phyloP scores from a whole-genome alignment of 2,797 vertebrate genomes.

The Rhynchotus rufescens region DNA sequence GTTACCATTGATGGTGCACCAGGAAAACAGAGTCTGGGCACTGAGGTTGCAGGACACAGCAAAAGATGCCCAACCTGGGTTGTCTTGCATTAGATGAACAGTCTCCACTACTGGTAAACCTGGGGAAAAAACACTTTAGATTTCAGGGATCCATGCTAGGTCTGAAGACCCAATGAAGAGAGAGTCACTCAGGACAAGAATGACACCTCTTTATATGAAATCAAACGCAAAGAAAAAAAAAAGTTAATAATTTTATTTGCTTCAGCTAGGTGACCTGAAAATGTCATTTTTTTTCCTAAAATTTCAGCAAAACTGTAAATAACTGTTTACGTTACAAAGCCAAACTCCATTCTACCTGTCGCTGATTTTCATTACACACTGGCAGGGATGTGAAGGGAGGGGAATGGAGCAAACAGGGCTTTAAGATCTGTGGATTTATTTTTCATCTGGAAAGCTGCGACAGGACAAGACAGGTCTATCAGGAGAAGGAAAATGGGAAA shows the following conservation, averaged over 20 bases:
- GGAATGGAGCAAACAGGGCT: neutral
- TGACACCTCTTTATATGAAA: neutral
- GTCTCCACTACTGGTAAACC: neutral
- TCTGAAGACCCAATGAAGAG: neutral
- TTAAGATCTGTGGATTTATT: neutral
- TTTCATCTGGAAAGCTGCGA: neutral
- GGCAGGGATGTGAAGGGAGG: neutral
- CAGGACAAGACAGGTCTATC: neutral
- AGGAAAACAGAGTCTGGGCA: neutral
- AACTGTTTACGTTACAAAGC: constrained; percentile 29
- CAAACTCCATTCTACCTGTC: neutral
- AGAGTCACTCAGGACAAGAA: neutral
- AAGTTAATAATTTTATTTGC: constrained; percentile 2
- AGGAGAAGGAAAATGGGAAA: neutral
- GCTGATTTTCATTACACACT: neutral
- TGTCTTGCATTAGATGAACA: neutral
- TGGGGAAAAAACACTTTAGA: neutral
- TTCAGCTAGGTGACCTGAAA: constrained; percentile 54
- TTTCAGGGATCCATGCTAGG: neutral
- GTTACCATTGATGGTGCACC: neutral
- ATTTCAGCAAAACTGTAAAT: constrained; percentile 45
- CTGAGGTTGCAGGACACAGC: neutral
- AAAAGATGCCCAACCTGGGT: neutral
- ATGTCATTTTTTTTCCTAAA: constrained; percentile 3
- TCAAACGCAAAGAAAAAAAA: neutral